Percentiles rank a stretch among this genome's conserved stretches.
phyloP scores from a whole-genome alignment of 2,113 vertebrate genomes.

The Actenoides hombroni region DNA sequence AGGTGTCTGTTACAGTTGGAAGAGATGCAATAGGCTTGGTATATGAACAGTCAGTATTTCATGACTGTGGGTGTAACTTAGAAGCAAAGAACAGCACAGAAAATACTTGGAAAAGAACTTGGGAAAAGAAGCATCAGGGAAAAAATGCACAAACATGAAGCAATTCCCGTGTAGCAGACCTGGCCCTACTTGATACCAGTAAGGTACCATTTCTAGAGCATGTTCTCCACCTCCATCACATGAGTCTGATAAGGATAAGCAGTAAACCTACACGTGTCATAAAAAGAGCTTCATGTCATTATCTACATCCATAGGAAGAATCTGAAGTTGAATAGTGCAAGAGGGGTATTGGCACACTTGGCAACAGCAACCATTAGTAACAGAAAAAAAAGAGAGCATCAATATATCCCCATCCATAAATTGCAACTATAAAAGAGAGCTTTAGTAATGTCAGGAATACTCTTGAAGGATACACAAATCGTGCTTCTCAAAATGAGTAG shows the following conservation, averaged over 20 bases:
- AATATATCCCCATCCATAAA: not conserved
- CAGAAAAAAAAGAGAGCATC: not conserved
- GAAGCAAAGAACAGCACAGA: not conserved
- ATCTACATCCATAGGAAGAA: not conserved
- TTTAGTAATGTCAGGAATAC: not conserved
- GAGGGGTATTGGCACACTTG: not conserved
- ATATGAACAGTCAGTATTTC: not conserved
- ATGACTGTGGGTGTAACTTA: not conserved
- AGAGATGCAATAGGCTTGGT: not conserved
- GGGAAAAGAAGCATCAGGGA: not conserved
- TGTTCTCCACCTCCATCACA: rapidly evolving
- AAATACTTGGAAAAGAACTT: not conserved
- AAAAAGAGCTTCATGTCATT: not conserved
- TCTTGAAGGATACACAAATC: not conserved
- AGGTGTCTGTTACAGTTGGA: not conserved
- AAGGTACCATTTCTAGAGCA: not conserved
- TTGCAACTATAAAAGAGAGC: not conserved
- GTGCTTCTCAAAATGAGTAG: not conserved
- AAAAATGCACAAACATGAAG: not conserved
- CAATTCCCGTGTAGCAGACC: not conserved
- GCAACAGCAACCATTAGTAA: not conserved
- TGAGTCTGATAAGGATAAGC: not conserved
- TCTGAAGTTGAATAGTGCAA: not conserved
- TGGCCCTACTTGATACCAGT: not conserved
- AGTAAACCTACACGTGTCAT: not conserved